A percentile compares a stretch with the other conserved stretches of the same genome.
Evolutionary conservation across 2,888 invertebrate species (phyloP).

Genomic region (Lithophane leautieri): DNA sequence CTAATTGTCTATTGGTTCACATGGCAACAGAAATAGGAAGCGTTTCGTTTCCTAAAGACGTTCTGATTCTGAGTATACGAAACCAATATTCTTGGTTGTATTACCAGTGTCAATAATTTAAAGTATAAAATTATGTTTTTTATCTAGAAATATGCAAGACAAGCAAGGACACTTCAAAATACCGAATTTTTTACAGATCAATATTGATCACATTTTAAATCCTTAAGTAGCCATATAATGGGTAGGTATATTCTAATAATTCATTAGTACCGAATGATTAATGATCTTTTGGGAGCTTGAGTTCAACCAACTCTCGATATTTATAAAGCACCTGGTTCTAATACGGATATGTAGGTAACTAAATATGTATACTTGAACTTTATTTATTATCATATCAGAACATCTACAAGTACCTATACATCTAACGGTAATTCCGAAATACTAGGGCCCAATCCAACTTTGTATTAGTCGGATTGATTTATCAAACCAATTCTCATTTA

Average conservation of each 20-base stretch:
- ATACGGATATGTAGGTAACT: neutral
- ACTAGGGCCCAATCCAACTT: too few relatives aligned
- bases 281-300: neutral
- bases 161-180: conserved; percentile 7
- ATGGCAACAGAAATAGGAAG: conserved; percentile 32
- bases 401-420: too few relatives aligned
- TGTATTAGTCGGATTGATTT: too few relatives aligned
- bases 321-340: conserved; percentile 14
- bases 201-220: neutral
- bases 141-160: neutral
- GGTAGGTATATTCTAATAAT: neutral
- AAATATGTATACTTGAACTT: neutral
- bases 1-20: conserved; percentile 35
- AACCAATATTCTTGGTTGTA: conserved; percentile 25
- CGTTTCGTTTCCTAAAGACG: neutral
- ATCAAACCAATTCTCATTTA: too few relatives aligned
- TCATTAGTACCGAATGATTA: neutral
- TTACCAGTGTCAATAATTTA: neutral
- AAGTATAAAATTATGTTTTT: neutral
- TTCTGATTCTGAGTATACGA: neutral
- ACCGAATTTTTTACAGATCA: neutral
- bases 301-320: conserved; percentile 27
- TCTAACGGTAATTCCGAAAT: too few relatives aligned
- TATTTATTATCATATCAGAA: neutral
- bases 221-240: too few relatives aligned